These are phyloP conservation scores for Drosophila nikananu DNA, from an alignment of 1,140 invertebrate species.

Conservation along the genomic window DNA sequence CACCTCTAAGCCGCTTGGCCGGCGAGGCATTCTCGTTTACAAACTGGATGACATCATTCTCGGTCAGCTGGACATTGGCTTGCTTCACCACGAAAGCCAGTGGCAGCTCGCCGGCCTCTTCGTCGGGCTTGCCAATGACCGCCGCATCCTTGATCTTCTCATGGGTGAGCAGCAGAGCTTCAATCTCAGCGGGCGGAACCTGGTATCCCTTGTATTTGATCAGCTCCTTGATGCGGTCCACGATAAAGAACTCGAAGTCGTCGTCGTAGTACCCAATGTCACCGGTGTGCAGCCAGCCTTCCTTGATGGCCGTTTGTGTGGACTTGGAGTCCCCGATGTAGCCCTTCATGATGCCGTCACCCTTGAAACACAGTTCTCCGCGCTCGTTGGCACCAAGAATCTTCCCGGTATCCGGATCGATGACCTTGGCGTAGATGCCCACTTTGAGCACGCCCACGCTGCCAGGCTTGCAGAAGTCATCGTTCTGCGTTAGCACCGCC, in stretches of 20 bases:
- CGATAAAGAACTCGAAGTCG: slow-evolving; percentile 90
- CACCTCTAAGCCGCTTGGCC: slow-evolving; percentile 88
- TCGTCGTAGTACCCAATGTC: slow-evolving; percentile 92
- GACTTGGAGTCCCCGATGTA: slow-evolving; percentile 88
- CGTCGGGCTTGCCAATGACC: too few relatives aligned
- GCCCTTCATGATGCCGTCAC: slow-evolving; percentile 89
- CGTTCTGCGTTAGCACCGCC: too few relatives aligned
- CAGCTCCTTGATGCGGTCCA: slow-evolving; percentile 92
- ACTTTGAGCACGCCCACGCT: slow-evolving; percentile 38
- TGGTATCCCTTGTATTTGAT: slow-evolving; percentile 93
- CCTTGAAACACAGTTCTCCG: slow-evolving; percentile 91
- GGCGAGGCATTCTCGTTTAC: slow-evolving; percentile 87
- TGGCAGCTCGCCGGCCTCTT: slow-evolving; percentile 88
- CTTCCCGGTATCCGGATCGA: slow-evolving; percentile 88
- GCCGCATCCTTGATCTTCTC: too few relatives aligned
- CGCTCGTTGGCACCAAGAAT: slow-evolving; percentile 87
- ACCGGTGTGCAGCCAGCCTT: slow-evolving; percentile 92
- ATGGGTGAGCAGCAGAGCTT: slow-evolving; percentile 90
- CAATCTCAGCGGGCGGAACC: slow-evolving; percentile 93
- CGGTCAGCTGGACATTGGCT: slow-evolving; percentile 85
- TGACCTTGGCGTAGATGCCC: slow-evolving; percentile 88
- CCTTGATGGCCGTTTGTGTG: too few relatives aligned
- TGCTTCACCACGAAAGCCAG: slow-evolving; percentile 88
- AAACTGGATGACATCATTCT: slow-evolving; percentile 86
- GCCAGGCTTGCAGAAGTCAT: too few relatives aligned